phyloP scores from a whole-genome alignment of 1,140 invertebrate genomes.

The Dendroctonus valens region DNA sequence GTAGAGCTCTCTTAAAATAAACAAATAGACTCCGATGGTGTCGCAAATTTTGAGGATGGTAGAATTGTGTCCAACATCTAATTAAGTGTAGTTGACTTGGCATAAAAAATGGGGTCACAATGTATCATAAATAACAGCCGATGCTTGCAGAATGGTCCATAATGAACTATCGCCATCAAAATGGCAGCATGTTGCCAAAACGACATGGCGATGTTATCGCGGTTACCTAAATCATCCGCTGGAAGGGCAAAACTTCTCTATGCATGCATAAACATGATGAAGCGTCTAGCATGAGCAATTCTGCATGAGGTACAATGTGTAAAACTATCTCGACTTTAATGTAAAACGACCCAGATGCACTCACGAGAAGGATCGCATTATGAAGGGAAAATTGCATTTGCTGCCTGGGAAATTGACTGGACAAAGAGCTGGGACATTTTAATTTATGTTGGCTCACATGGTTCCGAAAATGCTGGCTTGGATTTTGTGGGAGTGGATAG shows the following conservation, averaged over 20 bases:
- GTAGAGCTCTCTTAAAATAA: too few species aligned
- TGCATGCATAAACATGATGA: constrained; percentile 26
- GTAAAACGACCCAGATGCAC: constrained; percentile 15
- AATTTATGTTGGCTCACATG: too few species aligned
- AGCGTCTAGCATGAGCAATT: constrained; percentile 10
- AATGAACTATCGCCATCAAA: too few species aligned
- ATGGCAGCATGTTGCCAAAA: constrained; percentile 9
- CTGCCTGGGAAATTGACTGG: constrained; percentile 8
- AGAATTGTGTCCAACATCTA: too few species aligned
- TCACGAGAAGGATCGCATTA: constrained; percentile 4
- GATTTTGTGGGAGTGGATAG: too few species aligned
- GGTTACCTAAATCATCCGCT: constrained; percentile 17
- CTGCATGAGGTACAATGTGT: constrained; percentile 19
- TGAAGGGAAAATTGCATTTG: constrained; percentile 17
- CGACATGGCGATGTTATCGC: constrained; percentile 14
- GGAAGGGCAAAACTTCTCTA: constrained; percentile 11
- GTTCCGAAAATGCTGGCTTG: too few species aligned
- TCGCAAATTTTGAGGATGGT: too few species aligned
- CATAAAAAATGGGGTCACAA: too few species aligned
- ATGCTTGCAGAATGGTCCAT: too few species aligned
- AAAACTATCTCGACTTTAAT: constrained; percentile 8
- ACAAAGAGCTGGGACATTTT: not conserved
- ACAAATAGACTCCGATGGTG: too few species aligned
- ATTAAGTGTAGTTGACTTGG: too few species aligned
- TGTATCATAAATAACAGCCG: too few species aligned